Evolutionary conservation across 2,888 invertebrate genomes (phyloP), one percentile per base, ranked within the genome.

Genomic region (Rhagium mordax): DNA sequence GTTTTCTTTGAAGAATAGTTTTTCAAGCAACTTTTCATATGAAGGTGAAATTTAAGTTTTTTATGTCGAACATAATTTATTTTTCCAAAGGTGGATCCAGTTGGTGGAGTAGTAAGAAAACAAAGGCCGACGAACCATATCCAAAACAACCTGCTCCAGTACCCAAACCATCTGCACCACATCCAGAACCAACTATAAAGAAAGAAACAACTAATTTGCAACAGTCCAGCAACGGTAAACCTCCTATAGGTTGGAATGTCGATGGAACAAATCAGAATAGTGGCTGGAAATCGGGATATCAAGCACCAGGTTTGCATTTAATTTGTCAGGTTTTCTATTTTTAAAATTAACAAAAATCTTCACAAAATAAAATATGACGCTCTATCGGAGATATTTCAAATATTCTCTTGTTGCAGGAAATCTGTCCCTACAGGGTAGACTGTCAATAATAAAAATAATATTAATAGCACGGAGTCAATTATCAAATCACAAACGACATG

Each of bases 181-280:
- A 53, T 8, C 18, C n/a, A 71, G 81, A 81, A 62, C 70, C 78
- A 5, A 72, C 74, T 4, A 65, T 81, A 29, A 81, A 78, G 41
- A 83, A 81, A 64, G 76, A 83, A 41, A 76, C 74, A 7, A 29
- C 79, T 0, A 71, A 79, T 18, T 51, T 74, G 8, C 81, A 82
- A 57, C 79, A 81, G 24, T 77, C 79, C n/a, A 69, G 71, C 8
- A 73, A 70, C 69, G 59, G 72, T 16, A 69, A 75, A 48, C 66
- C 74, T 13, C 81, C 80, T 5, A 75, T 81, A 29, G 84, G 84
- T 16, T 84, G 84, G 84, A 82, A 83, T 47, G 82, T 82, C 16
- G 76, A 78, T 18, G 80, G 78, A 18, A 71, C 49, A 47, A 77
- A 24, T 27, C 51, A 64, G 21, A 24, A 57, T 60, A 70, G 67